A percentile compares a stretch with the other conserved stretches of the same genome.
These are phyloP conservation scores for Desmodus rotundus DNA, from an alignment of 2,113 vertebrate species.

Conservation along the genomic window DNA sequence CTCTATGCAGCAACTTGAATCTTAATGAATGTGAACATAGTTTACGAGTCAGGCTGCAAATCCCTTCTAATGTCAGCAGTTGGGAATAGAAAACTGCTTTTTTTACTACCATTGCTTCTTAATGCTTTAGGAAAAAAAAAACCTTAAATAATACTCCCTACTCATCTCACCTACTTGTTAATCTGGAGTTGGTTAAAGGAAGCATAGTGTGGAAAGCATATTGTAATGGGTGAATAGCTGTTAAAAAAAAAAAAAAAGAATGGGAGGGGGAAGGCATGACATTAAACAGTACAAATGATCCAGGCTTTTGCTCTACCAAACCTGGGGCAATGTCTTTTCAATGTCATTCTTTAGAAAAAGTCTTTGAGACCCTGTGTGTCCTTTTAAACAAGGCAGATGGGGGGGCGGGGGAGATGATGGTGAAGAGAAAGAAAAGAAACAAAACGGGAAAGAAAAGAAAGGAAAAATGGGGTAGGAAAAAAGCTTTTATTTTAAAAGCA, in stretches of 20 bases:
- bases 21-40: constrained; percentile 57
- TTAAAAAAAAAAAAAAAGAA: neutral
- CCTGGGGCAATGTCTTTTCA: constrained; percentile 73
- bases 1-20: neutral
- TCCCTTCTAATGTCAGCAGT: constrained; percentile 57
- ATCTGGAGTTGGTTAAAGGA: constrained; percentile 66
- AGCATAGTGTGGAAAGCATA: constrained; percentile 57
- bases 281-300: constrained; percentile 69
- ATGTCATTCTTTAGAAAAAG: constrained; percentile 73
- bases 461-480: neutral
- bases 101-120: neutral
- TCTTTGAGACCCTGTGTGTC: constrained; percentile 59
- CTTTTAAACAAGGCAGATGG: constrained; percentile 68
- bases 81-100: constrained; percentile 29
- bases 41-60: constrained; percentile 56
- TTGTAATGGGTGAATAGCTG: constrained; percentile 60
- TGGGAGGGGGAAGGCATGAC: neutral
- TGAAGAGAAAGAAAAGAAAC: neutral
- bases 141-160: neutral
- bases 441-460: neutral
- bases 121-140: neutral
- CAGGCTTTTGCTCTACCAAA: constrained; percentile 67
- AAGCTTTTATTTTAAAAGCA: constrained; percentile 76
- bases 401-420: neutral
- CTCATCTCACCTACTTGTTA: constrained; percentile 47